Base-by-base conservation (phyloP, 2,888 invertebrate species). In the Drosophila neotestacea region DNA sequence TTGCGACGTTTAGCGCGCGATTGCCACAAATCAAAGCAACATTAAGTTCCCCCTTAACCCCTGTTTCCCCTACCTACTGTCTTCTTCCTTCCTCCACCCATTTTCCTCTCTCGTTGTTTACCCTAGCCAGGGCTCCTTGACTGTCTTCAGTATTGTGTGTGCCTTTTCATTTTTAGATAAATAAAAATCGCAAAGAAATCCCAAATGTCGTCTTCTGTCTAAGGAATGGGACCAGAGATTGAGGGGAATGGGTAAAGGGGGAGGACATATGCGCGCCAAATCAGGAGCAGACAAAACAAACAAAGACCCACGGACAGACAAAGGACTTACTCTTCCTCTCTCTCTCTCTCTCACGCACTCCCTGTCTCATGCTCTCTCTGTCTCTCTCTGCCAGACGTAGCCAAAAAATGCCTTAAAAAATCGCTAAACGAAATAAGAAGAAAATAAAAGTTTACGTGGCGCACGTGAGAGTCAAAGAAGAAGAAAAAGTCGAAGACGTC, bases 11-110 rank as follows among this genome's bases (percentile, higher is more conserved):
- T 89, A 85, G 85, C 77, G 88, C 82, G 72, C 85, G 88, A 89
- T 85, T 89, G 85, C 82, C 82, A 85, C 88, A 89, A 85, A 85
- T 89, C 89, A 85, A 89, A 89, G 85, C 85, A 81, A 81, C 89
- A 88, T 84, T 84, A 79, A 79, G 70, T 46, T 44, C 59, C 60
- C 65, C 27, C 27, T 28, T 34, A 13, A n/a, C 11, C 42, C 38
- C 50, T 27, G 27, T 11, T 36, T 5, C 52, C 36, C 7, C 13
- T 44, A 3, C 5, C 10, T 11, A 1, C 9, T 9, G 4, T 11
- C 22, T 11, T 22, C 36, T 6, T 7, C 7, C 39, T 6, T 32
- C 7, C 32, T 9, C 0, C 32, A 32, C 9, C 5, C 39, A 13
- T 5, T 4, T 16, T 9, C 5, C 42, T 10, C 42, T 28, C 5